Evolutionary conservation across 2,797 vertebrate species (phyloP).

Genomic region (Sebastiscus albofasciatus): DNA sequence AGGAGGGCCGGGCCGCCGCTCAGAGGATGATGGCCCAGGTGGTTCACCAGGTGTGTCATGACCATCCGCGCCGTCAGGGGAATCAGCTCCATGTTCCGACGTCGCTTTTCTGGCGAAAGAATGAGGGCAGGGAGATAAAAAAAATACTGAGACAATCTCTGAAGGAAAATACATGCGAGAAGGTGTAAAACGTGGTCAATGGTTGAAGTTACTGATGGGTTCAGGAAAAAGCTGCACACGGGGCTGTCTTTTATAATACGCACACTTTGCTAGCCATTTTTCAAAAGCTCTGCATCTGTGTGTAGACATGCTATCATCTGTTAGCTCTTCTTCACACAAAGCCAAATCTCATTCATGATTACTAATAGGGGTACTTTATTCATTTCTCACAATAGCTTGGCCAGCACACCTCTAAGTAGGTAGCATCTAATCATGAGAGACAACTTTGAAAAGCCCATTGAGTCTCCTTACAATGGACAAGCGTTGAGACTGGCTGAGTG

Average conservation of each 20-base stretch:
- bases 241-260: conserved; percentile 16
- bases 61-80: conserved; percentile 95
- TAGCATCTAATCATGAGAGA: conserved; percentile 80
- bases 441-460: conserved; percentile 85
- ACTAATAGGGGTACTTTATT: conserved; percentile 74
- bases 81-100: conserved; percentile 93
- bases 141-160: not conserved
- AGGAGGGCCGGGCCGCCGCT: conserved; percentile 93
- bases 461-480: conserved; percentile 77
- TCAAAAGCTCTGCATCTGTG: conserved; percentile 58
- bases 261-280: conserved; percentile 23
- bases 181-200: conserved; percentile 2
- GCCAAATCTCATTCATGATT: conserved; percentile 75
- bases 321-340: conserved; percentile 67
- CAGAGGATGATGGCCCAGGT: conserved; percentile 94
- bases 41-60: conserved; percentile 97
- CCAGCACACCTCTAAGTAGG: conserved; percentile 75
- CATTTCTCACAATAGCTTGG: conserved; percentile 75
- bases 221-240: conserved; percentile 5
- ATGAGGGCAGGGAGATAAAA: conserved; percentile 1
- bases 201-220: conserved; percentile 19
- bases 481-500: conserved; percentile 72
- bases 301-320: conserved; percentile 67
- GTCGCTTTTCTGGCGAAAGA: conserved; percentile 85
- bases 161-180: not conserved